Conservation (phyloP, 2,888 invertebrate genomes). For the Zygothrica quintamaculata region DNA sequence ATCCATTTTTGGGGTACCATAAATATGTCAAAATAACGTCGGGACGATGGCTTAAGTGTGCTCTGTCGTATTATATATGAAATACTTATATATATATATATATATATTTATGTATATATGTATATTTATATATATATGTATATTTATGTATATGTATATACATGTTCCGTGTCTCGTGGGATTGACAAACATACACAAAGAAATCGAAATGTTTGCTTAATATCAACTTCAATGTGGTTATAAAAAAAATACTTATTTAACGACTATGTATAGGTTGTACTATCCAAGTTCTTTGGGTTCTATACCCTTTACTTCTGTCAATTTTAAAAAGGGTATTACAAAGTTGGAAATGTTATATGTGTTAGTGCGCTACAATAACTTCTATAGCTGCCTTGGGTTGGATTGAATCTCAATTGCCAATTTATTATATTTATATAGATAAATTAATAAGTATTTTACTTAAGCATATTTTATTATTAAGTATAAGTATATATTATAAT, state of each 20-base stretch:
- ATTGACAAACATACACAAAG: conserved; percentile 47
- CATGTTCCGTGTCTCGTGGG: conserved; percentile 62
- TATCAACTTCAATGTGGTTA: conserved; percentile 36
- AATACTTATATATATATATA: conserved; percentile 18
- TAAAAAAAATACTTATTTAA: conserved; percentile 46
- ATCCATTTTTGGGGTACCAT: conserved; percentile 67
- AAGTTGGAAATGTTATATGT: no score
- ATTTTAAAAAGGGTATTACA: no score
- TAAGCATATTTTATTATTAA: no score
- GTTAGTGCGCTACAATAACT: no score
- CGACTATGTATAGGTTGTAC: conserved; percentile 12
- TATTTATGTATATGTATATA: conserved; percentile 8
- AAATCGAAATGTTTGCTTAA: conserved; percentile 29
- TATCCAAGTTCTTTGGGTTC: no score
- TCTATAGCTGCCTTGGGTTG: no score
- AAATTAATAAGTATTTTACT: no score
- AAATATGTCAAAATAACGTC: conserved; percentile 81
- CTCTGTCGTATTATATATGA: conserved; percentile 19
- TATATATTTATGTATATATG: conserved; percentile 26
- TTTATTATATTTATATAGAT: no score
- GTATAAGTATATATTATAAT: no score
- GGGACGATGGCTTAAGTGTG: conserved; percentile 47
- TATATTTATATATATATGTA: conserved; percentile 11
- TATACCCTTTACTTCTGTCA: no score
- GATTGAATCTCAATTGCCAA: no score